Evolutionary conservation across 2,797 vertebrate genomes (phyloP), one percentile per base, ranked within the genome.

Genomic region (Avahi laniger): DNA sequence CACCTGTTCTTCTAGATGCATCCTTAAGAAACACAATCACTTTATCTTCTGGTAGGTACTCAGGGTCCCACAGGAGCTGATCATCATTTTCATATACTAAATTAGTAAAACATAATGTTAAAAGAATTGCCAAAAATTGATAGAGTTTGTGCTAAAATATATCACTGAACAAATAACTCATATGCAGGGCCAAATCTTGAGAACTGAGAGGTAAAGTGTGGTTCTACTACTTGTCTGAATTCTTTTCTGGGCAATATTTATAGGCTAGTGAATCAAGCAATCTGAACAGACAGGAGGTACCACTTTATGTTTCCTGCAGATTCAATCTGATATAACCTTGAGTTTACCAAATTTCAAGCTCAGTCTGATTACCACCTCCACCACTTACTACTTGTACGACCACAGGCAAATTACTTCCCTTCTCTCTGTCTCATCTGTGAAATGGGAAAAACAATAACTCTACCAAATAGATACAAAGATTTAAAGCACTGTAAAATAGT

Each of bases 71-170:
- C 93, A 99, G 98, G 76, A 99, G 98, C 98, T 99, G 99, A 98
- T 99, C 99, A 26, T 99, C 99, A 1, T 99, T 99, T 98, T 99
- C 99, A 98, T 99, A 99, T 67, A 99, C 99, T 99, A 97, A 33
- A 97, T 63, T 35, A 83, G 65, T 63, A 85, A 97, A 96, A 96
- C 43, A 94, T 6, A 87, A 38, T 43, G 35, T 94, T 65, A 81
- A 81, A 41, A 94, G 75, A 96, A 80, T 33, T 38, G 28, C 4
- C 35, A 43, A 52, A 95, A 89, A 52, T 3, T 69, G 57, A 83
- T 14, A 65, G 22, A 84, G 28, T 86, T 52, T 91, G 9, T 88
- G n/a, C 76, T 84, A 57, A 93, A 59, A 54, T 1, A 14, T 38
- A 91, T 41, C 11, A 84, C 2, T 89, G 33, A 93, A 83, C 22